phyloP scores from a whole-genome alignment of 2,113 vertebrate species.

The Colinus virginianus region DNA sequence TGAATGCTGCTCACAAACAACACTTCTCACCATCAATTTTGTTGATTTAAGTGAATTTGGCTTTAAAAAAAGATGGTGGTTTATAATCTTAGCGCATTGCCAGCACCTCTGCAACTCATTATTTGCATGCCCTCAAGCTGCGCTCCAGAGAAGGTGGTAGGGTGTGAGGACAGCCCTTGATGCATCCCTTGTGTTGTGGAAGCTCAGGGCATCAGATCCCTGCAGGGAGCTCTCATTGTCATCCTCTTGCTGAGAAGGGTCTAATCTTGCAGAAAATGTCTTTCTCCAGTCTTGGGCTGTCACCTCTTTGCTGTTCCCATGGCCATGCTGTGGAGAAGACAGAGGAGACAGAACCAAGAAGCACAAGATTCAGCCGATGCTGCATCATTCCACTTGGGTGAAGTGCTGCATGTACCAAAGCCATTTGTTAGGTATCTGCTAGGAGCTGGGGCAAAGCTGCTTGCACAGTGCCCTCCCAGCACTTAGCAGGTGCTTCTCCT shows the following conservation, averaged over 20 bases:
- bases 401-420: rapidly evolving
- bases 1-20: neutral
- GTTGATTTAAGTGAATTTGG: neutral
- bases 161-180: neutral
- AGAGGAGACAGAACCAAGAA: neutral
- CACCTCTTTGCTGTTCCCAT: neutral
- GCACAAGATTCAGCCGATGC: neutral
- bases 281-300: neutral
- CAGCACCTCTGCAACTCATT: neutral
- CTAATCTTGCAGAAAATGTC: neutral
- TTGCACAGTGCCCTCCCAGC: neutral
- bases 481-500: constrained; percentile 9
- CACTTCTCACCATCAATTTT: rapidly evolving
- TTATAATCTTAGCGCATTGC: neutral
- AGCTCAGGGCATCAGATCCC: rapidly evolving
- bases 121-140: neutral
- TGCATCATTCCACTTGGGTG: neutral
- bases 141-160: rapidly evolving
- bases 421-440: neutral
- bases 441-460: neutral
- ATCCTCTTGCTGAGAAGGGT: neutral
- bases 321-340: neutral
- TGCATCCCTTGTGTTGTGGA: rapidly evolving
- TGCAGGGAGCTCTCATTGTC: neutral
- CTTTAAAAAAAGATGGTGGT: neutral